Base-by-base conservation (phyloP, 1,140 invertebrate species). In the Mamestra configurata region DNA sequence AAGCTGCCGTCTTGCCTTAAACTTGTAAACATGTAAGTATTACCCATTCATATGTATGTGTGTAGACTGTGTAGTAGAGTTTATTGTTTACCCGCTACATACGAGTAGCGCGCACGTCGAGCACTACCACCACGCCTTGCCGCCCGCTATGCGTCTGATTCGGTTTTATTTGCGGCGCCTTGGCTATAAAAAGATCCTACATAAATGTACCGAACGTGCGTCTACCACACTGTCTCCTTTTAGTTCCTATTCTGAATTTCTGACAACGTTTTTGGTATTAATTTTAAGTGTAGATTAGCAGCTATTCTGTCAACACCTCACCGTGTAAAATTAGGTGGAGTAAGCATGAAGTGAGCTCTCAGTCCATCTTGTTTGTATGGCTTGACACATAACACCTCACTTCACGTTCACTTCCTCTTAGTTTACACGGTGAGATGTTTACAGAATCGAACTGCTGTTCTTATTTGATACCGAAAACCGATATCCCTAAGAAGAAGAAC, bases 151-250 rank as follows among this genome's bases (percentile, higher is more conserved):
- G 61, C 82, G 84, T 87, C 86, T 84, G 82, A 81, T 81, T 83
- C 79, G 72, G 80, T 88, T 88, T 86, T 89, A 85, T 90, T 88
- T 84, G 83, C 81, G 82, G 84, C 83, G 84, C 85, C 83, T 68
- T 64, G n/a, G 82, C 91, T 93, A 93, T 92, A 91, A 90, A 89
- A 93, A 93, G 89, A 90, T 81, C 81, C 79, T 82, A 85, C 82
- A 82, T 84, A 82, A 70, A 72, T 31, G 27, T 31, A 31, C 77
- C 59, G 68, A 64, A 27, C 84, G 80, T 82, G 80, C 84, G 88
- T 91, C 90, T 91, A 86, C 87, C 87, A 79, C 80, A 76, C 79
- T 78, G 88, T 90, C 86, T 90, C 85, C 82, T 71, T 79, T 75
- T 78, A 80, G 77, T 84, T 84, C 6, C 53, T 75, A 55, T 35